phyloP scores from a whole-genome alignment of 1,140 invertebrate genomes.

The Lucilia sericata region DNA sequence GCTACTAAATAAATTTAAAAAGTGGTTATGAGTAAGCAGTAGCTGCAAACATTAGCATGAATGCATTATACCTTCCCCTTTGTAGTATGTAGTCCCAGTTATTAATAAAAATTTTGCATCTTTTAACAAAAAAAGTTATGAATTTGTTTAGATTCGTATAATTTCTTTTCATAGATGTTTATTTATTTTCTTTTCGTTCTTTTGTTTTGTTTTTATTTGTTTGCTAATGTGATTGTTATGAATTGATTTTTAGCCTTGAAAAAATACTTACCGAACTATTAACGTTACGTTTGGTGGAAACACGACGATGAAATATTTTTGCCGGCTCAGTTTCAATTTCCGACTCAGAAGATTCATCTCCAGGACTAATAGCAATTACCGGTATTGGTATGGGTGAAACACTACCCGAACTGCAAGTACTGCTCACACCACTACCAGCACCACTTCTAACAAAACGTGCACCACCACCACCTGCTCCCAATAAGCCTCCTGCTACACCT shows the following conservation, averaged over 20 bases:
- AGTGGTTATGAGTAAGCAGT: neutral
- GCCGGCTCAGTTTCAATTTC: slow-evolving; percentile 77
- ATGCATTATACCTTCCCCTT: too few species aligned
- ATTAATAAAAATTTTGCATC: too few species aligned
- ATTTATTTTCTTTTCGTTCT: too few species aligned
- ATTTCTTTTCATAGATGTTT: too few species aligned
- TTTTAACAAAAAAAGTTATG: too few species aligned
- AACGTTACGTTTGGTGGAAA: slow-evolving; percentile 76
- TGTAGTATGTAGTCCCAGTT: too few species aligned
- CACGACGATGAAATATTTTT: slow-evolving; percentile 74
- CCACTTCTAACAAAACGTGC: slow-evolving; percentile 26
- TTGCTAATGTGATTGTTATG: neutral
- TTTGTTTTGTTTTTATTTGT: neutral
- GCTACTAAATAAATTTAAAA: too few species aligned
- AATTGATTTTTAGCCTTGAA: neutral
- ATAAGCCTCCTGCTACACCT: slow-evolving; percentile 41
- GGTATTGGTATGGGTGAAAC: slow-evolving; percentile 61
- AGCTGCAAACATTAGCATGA: too few species aligned
- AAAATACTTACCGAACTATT: slow-evolving; percentile 72
- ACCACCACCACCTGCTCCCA: slow-evolving; percentile 31
- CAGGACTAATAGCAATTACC: slow-evolving; percentile 61
- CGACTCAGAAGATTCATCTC: slow-evolving; percentile 72
- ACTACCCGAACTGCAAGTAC: slow-evolving; percentile 61
- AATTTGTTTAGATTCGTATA: too few species aligned
- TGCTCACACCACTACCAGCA: slow-evolving; percentile 50